Base-by-base conservation (phyloP, 2,797 vertebrate genomes). In the Enteromius anoplus region DNA sequence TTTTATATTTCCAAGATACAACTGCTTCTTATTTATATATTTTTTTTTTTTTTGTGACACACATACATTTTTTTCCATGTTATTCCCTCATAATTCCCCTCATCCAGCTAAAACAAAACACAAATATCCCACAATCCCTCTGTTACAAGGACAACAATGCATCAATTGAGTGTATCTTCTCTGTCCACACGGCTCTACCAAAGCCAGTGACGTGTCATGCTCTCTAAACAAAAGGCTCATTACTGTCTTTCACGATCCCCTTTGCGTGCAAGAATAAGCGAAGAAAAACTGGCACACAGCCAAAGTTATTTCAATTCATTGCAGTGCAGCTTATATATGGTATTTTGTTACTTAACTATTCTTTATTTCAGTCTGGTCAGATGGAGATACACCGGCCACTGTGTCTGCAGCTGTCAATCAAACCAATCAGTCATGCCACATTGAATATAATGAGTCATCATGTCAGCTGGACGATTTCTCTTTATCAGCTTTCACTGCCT, bases 381-480 rank as follows among this genome's bases (percentile, higher is more conserved):
- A 85, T 82, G 49, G 75, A 84, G 85, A 86, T 88, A 85, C n/a
- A 80, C 49, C 45, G 80, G 70, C 65, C 49, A 11, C 65, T 64
- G 45, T 65, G 51, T 85, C 58, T 73, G 62, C n/a, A 79, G 64
- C 81, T 83, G 85, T 78, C 85, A 83, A 75, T 88, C 87, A 88
- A 86, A 71, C 37, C 3, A n/a, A 32, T 19, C 58, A 69, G 17
- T 83, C 40, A 66, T 73, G 55, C 53, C 75, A 65, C 83, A 66
- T 47, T 75, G 5, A 19, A 62, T 9, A 11, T 68, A 42, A 55
- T 88, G 86, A 86, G 79, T 85, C 87, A 83, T 69, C 58, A 4
- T 62, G 81, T 76, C 70, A 82, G 73, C 73, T 66, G 73, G 47
- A 32, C 70, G 14, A 51, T 51, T 65, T 60, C 69, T 53, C 42